Base-by-base conservation (phyloP, 2,113 vertebrate species). In the Mobula birostris region DNA sequence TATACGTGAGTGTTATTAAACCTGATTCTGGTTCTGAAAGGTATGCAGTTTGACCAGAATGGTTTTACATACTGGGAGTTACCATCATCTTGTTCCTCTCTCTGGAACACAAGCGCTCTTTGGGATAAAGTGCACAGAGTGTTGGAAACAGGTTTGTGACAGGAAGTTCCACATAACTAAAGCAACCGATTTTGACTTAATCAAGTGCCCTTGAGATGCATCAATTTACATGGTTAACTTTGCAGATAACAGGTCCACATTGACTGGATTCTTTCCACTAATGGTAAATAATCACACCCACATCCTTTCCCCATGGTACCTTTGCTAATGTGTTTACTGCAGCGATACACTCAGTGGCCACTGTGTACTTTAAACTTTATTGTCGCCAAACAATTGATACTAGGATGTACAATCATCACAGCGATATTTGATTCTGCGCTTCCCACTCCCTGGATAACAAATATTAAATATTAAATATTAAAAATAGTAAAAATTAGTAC, bases 181-280 rank as follows among this genome's bases (percentile, higher is more conserved):
- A n/a, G 56, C 61, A 29, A 87, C 5, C 61, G 3, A 27, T 87
- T 87, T 61, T 15, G 24, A 87, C 11, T 61, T 87, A n/a, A 87
- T 87, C 83, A 87, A 85, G 82, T 85, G 24, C 48, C 82, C 82
- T 85, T 85, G 82, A 27, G 19, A 85, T 58, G 82, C 40, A 27
- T 85, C 82, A 21, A 6, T 8, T 6, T 27, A 48, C 82, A 56
- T 27, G 24, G 21, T 85, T 85, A 85, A 85, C 48, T 8, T 85
- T 85, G 48, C 56, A 58, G 82, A 85, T 85, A 85, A 85, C 21
- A 58, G 82, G 21, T 85, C 24, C 82, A 85, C 7, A 58, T 58
- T 85, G 82, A 58, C 56, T 85, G 19, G 82, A 58, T 58, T 85
- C 5, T 85, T 58, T 85, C 40, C 7, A 40, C 5, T 21, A 24